Evolutionary conservation across 2,888 invertebrate species (phyloP), one percentile per base, ranked within the genome.

Genomic region (Muscina levida): DNA sequence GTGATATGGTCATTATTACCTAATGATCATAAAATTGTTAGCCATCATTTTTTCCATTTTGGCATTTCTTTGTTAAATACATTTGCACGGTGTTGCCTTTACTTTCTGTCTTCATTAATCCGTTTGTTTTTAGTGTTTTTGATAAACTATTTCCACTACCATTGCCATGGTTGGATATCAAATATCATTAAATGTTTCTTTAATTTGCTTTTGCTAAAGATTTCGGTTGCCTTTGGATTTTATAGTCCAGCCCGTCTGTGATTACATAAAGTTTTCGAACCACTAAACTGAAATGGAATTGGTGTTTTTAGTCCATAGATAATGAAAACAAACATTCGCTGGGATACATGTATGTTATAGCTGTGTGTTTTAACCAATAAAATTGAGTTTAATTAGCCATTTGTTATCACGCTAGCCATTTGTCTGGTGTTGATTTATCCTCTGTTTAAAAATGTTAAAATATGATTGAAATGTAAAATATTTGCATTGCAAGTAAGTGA

Each of bases 221-320:
- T 46, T 62, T 66, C 26, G 17, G 70, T 65, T 48, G 48, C 48
- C n/a, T 4, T 46, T 48, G 15, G 19, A 31, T 31, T 31, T 31
- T 31, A 6, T 24, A 24, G 53, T n/a, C n/a, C n/a, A n/a, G n/a
- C n/a, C n/a, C n/a, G n/a, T n/a, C n/a, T n/a, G n/a, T 13, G 67
- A n/a, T 79, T 80, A 76, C 76, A 68, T 80, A 76, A 80, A 72
- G 1, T n/a, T n/a, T n/a, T 53, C 22, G 31, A 11, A 19, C 26
- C 56, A 15, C 56, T 70, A 51, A 79, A 66, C 57, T 5, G 68
- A 15, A 67, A 42, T 72, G 6, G 44, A 76, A 80, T 70, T 17
- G 62, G 72, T 72, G 79, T 79, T 79, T 79, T 79, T 72, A 79
- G 79, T 76, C 6, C 76, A 79, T 31, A 65, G 68, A 72, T 79